These are phyloP conservation scores for Sebastes jordani DNA, from an alignment of 2,797 vertebrate genomes.

Conservation along the genomic window DNA sequence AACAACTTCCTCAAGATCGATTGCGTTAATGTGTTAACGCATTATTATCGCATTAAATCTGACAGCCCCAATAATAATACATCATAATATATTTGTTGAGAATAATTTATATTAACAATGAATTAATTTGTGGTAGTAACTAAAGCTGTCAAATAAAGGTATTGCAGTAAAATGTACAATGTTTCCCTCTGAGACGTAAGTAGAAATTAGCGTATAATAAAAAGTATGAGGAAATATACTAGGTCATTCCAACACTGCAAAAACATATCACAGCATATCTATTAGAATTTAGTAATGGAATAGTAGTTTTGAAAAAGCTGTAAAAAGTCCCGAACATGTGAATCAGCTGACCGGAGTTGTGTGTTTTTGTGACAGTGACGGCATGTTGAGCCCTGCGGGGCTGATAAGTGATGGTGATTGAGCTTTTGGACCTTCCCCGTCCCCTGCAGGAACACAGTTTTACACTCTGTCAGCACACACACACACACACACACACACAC, in stretches of 20 bases:
- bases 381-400: slow-evolving; percentile 14
- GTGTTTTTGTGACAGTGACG: not conserved
- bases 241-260: not conserved
- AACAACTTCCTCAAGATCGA: too few species aligned
- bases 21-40: too few species aligned
- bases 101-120: not conserved
- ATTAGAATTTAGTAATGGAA: not conserved
- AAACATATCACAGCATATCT: not conserved
- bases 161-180: not conserved
- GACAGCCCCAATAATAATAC: not conserved
- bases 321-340: not conserved
- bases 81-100: not conserved
- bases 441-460: slow-evolving; percentile 33
- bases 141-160: not conserved
- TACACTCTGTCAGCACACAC: slow-evolving; percentile 36
- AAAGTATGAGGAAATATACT: not conserved
- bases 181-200: not conserved
- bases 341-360: not conserved
- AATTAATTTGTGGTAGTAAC: not conserved
- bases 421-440: slow-evolving; percentile 34
- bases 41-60: too few species aligned
- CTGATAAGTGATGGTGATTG: slow-evolving; percentile 37
- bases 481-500: not conserved
- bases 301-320: not conserved
- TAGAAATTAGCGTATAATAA: not conserved